Evolutionary conservation across 2,888 invertebrate genomes (phyloP).

Genomic region (Agriopis marginaria): DNA sequence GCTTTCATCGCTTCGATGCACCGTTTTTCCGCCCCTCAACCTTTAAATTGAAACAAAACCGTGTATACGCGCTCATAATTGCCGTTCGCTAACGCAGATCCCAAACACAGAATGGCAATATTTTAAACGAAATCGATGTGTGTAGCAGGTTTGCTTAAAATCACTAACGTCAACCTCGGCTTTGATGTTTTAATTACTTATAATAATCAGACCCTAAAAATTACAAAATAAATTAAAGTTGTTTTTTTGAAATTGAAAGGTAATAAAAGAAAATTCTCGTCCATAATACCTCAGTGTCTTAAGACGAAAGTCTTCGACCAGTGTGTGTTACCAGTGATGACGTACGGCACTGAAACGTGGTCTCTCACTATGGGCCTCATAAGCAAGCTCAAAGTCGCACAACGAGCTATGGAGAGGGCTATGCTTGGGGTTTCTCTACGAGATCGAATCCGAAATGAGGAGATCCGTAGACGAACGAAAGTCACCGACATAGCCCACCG

Average conservation of each 20-base stretch:
- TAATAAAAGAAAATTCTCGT: not conserved
- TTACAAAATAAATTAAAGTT: not conserved
- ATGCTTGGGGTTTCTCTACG: too few species aligned
- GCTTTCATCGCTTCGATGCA: constrained; percentile 71
- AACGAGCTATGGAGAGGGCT: too few species aligned
- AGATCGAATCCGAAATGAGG: too few species aligned
- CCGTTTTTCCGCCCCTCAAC: constrained; percentile 73
- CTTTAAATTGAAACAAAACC: constrained; percentile 79
- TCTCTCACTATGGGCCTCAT: too few species aligned
- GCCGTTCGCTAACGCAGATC: constrained; percentile 42
- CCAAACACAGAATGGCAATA: constrained; percentile 7
- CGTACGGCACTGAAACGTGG: too few species aligned
- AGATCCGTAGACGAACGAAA: too few species aligned
- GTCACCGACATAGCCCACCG: too few species aligned
- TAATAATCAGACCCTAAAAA: not conserved
- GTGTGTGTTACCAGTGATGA: too few species aligned
- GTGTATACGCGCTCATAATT: constrained; percentile 61
- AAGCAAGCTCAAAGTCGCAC: too few species aligned
- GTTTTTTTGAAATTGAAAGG: constrained; percentile 3
- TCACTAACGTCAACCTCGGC: constrained; percentile 6
- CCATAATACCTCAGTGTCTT: too few species aligned
- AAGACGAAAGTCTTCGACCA: too few species aligned
- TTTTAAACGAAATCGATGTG: constrained; percentile 1
- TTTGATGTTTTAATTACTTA: constrained; percentile 16
- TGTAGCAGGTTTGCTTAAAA: not conserved